phyloP scores from a whole-genome alignment of 2,797 vertebrate species.

The Thripadectes ignobilis region DNA sequence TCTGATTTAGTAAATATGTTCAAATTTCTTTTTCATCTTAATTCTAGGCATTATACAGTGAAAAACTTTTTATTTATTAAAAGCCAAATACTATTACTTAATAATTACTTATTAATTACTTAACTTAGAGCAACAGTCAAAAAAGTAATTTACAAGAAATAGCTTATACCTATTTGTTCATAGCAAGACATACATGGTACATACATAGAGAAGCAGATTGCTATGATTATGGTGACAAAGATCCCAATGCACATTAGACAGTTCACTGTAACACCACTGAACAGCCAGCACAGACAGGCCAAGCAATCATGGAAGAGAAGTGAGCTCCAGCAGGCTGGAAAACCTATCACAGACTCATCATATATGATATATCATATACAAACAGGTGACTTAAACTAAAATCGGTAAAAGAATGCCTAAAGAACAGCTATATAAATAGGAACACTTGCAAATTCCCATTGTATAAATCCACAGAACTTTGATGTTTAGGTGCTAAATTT shows the following conservation, averaged over 20 bases:
- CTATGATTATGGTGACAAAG: background rate
- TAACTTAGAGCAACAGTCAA: background rate
- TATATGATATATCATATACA: background rate
- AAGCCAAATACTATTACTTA: background rate
- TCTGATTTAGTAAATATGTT: background rate
- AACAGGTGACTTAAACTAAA: background rate
- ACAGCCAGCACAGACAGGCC: background rate
- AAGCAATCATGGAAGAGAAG: background rate
- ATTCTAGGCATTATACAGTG: background rate
- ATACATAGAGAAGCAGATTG: background rate
- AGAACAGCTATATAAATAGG: no score
- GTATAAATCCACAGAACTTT: background rate
- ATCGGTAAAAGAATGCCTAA: background rate
- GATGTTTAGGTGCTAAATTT: background rate
- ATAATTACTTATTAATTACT: no score
- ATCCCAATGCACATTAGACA: background rate
- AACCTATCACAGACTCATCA: background rate
- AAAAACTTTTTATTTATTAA: background rate
- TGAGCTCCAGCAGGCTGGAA: background rate
- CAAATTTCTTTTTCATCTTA: background rate
- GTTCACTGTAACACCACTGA: background rate
- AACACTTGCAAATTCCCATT: background rate
- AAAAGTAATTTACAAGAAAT: background rate
- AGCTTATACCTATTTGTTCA: background rate
- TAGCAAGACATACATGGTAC: background rate